Evolutionary conservation across 2,113 vertebrate genomes (phyloP).

Genomic region (Opisthocomus hoazin): DNA sequence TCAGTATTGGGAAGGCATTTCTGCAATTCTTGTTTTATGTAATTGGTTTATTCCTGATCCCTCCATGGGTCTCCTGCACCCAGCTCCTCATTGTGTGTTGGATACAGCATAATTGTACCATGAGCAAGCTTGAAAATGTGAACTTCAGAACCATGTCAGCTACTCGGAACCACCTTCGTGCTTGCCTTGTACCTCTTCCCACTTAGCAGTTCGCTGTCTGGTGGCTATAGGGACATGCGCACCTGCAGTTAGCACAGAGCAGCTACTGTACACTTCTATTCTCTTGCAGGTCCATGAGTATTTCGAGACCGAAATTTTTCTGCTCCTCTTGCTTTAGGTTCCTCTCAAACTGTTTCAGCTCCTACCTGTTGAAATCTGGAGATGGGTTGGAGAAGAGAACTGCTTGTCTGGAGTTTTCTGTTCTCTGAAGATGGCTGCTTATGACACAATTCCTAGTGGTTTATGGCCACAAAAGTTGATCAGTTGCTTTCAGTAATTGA

Average conservation of each 20-base stretch:
- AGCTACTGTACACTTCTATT: accelerated
- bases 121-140: background rate
- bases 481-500: background rate
- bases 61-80: accelerated
- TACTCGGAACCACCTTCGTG: background rate
- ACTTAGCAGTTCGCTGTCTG: background rate
- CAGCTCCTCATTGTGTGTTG: accelerated
- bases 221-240: accelerated
- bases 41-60: background rate
- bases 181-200: background rate
- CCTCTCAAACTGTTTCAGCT: background rate
- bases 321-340: background rate
- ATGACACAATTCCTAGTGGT: background rate
- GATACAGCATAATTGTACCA: accelerated
- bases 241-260: background rate
- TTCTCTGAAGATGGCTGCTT: background rate
- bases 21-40: background rate
- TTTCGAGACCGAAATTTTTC: background rate
- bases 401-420: background rate
- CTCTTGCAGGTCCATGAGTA: background rate
- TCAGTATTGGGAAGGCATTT: background rate
- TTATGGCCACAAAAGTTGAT: background rate
- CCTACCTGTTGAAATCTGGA: background rate
- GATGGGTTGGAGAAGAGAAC: background rate
- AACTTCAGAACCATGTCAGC: background rate